Evolutionary conservation across 2,888 invertebrate species (phyloP), one percentile per base, ranked within the genome.

Genomic region (Trachelus troglodyta): DNA sequence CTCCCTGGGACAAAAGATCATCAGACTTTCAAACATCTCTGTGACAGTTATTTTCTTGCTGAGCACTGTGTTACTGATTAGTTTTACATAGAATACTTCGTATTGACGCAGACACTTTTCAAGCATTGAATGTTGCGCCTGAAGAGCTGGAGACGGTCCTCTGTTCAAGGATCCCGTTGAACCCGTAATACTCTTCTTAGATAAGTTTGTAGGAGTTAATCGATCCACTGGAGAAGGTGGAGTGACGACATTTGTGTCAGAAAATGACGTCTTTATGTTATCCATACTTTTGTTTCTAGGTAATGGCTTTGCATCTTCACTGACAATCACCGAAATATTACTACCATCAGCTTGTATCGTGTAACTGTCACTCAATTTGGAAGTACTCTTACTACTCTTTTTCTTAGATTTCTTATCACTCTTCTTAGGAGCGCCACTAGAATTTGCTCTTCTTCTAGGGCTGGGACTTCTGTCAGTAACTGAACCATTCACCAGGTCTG

Each of bases 31-130:
- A 68, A 90, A 91, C 82, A 91, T 86, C 3, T 90, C 86, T 9
- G 82, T 80, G 4, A 90, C 83, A 0, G 86, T 85, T 79, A 81
- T 85, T 1, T 77, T 56, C 33, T 91, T 89, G n/a, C 80, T 84
- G 12, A 91, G 81, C 69, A 91, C 85, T 37, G 90, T 86, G 4
- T 88, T 86, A 68, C 87, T 88, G 15, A 91, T 78, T 77, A 91
- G 81, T 79, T 90, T 90, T 0, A 91, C 90, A 77, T 93, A 94
- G 85, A 94, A 94, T 37, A 92, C 90, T 87, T 94, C 93, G 79
- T 94, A 94, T 80, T 93, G 93, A 74, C 93, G 91, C 56, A 94
- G 91, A 85, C 94, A 94, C 84, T 94, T 94, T 85, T 94, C 94
- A 37, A 94, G 83, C 86, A 93, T 93, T 11, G 93, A 92, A 78